Evolutionary conservation across 1,140 invertebrate species (phyloP), one percentile per base, ranked within the genome.

Genomic region (Conopomorpha cramerella): DNA sequence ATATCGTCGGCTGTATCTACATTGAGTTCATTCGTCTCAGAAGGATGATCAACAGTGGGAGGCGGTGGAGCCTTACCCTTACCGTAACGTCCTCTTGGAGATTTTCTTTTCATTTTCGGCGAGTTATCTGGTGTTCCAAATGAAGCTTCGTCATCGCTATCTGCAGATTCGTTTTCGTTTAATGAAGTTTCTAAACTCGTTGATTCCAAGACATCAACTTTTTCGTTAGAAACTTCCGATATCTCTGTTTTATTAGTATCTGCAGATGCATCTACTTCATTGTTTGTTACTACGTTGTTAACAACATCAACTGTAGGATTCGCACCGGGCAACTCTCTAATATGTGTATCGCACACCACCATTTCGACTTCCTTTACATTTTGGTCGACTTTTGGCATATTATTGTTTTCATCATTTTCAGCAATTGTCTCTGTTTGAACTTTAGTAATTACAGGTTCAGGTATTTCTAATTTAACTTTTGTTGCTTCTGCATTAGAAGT

Each of bases 121-220:
- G 74, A 77, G 46, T 66, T 57, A 37, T 64, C 64, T 11, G 74
- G 77, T n/a, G 77, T 78, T n/a, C 60, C 65, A 44, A 72, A 79
- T 30, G 72, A 74, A 6, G 57, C 62, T 47, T 79, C 74, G 41
- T 70, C 64, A 26, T 68, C 60, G 37, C 64, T 68, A 29, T 68
- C 71, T 11, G 48, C 41, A 10, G 57, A 58, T 45, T 71, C 46
- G 27, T 49, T 51, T 16, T 65, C 60, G 41, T 45, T 49, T 26
- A 40, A 19, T n/a, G 50, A 48, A 17, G 44, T 51, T 15, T 54
- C 46, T 14, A 52, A 14, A 39, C 41, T 56, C 16, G 40, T 44
- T 13, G 49, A 42, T 38, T 54, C 51, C 14, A 37, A 23, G 12
- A 39, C 36, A 18, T 51, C 34, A n/a, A n/a, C n/a, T n/a, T n/a